Evolutionary conservation across 2,113 vertebrate genomes (phyloP).

Genomic region (Lamprologus tigripictilis): DNA sequence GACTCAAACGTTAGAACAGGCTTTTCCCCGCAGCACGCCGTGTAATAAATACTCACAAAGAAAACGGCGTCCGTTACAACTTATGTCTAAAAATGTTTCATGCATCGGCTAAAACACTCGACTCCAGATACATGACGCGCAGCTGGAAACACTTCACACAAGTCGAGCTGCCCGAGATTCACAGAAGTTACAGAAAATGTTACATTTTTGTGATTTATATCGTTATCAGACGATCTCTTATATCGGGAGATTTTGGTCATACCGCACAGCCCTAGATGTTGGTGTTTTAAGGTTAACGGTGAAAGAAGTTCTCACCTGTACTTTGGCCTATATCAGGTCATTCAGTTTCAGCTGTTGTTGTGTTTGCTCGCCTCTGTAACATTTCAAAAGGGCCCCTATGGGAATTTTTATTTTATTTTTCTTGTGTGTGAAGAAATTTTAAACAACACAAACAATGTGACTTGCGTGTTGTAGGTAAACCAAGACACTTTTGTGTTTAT

Average conservation of each 20-base stretch:
- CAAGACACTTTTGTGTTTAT: background rate
- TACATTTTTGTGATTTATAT: fast-evolving
- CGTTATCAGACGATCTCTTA: fast-evolving
- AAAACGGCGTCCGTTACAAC: background rate
- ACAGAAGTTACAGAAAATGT: fast-evolving
- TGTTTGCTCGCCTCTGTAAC: background rate
- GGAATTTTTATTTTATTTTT: background rate
- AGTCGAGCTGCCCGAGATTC: fast-evolving
- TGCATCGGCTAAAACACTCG: fast-evolving
- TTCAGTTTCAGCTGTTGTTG: background rate
- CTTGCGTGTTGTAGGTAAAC: background rate
- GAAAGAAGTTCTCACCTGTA: background rate
- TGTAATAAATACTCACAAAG: background rate
- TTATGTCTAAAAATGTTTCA: fast-evolving
- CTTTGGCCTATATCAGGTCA: background rate
- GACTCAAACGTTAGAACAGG: too few relatives aligned
- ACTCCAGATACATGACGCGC: fast-evolving
- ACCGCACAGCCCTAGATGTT: background rate
- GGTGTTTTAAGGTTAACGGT: background rate
- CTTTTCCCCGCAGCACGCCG: too few relatives aligned
- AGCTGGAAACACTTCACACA: fast-evolving
- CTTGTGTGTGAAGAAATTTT: background rate
- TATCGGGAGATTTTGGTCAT: background rate
- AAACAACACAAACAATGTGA: background rate
- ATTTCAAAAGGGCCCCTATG: fast-evolving